Evolutionary conservation across 2,113 vertebrate genomes (phyloP), one percentile per base, ranked within the genome.

Genomic region (Prinia subflava): DNA sequence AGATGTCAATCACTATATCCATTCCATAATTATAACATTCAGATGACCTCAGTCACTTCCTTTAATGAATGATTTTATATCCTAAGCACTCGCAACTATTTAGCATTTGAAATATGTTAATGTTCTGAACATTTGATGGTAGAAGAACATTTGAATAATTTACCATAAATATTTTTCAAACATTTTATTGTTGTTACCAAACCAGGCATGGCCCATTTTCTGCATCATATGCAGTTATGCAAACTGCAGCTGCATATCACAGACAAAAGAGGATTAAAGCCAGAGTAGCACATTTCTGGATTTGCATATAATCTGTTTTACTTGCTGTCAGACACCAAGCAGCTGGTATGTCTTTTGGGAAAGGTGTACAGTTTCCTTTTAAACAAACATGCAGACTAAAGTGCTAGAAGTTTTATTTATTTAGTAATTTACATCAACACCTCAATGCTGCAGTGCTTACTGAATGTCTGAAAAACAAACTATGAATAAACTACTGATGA

Each of bases 111-210:
- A 93, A 83, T 79, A 88, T 27, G 7, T 73, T 79, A 80, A 73
- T 56, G 35, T 85, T 88, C 28, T 90, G 53, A 90, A 92, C 35
- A 79, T 83, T 90, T 83, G 44, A 69, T 57, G 33, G 59, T 33
- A 91, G 28, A 81, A 74, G 49, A 92, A 83, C 27, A 57, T 92
- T 62, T 92, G 50, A 90, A 85, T 88, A 92, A 88, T 73, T 91
- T 85, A 71, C 33, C 44, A 88, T 65, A 90, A 95, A 90, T 85
- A 88, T 95, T 94, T 96, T 90, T 69, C 57, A 80, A 83, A 83
- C 10, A 80, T 83, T 90, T 79, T 62, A 46, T 90, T 90, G 35
- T 79, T 90, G 41, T 57, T 85, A 91, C 13, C 41, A 77, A 88
- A 74, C 59, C 37, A 92, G 59, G 22, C 0, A 0, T 53, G 28